Evolutionary conservation across 2,797 vertebrate genomes (phyloP).

Genomic region (Notamacropus eugenii): DNA sequence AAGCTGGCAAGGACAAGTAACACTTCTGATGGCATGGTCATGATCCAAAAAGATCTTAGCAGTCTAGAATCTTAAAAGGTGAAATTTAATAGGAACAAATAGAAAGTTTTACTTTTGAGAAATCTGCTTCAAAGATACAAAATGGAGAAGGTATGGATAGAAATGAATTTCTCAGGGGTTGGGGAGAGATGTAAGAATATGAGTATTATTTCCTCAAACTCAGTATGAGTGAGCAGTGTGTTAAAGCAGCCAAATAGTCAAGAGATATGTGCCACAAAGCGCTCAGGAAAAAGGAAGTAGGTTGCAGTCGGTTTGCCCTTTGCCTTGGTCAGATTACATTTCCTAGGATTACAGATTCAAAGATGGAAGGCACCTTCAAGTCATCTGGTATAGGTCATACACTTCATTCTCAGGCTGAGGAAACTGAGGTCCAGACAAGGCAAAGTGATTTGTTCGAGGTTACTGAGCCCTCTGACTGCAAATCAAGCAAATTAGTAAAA

Average conservation of each 20-base stretch:
- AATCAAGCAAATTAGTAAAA: background rate
- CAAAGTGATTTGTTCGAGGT: background rate
- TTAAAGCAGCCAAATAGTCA: background rate
- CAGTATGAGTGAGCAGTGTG: background rate
- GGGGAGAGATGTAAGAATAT: background rate
- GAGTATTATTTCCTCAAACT: background rate
- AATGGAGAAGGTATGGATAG: background rate
- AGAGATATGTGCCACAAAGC: background rate
- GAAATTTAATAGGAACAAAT: background rate
- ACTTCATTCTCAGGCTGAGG: background rate
- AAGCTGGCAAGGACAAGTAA: background rate
- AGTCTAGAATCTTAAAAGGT: background rate
- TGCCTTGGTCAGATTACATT: background rate
- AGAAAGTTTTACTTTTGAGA: background rate
- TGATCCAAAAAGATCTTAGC: background rate
- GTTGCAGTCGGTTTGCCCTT: background rate
- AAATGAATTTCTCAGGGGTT: background rate
- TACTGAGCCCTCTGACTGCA: background rate
- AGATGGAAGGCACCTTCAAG: background rate
- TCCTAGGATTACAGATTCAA: background rate
- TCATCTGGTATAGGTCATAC: background rate
- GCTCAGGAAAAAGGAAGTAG: background rate
- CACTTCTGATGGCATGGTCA: background rate
- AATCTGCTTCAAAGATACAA: background rate
- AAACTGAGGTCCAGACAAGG: background rate